Evolutionary conservation across 1,140 invertebrate species (phyloP).

Genomic region (Druon quercuslanigerum): DNA sequence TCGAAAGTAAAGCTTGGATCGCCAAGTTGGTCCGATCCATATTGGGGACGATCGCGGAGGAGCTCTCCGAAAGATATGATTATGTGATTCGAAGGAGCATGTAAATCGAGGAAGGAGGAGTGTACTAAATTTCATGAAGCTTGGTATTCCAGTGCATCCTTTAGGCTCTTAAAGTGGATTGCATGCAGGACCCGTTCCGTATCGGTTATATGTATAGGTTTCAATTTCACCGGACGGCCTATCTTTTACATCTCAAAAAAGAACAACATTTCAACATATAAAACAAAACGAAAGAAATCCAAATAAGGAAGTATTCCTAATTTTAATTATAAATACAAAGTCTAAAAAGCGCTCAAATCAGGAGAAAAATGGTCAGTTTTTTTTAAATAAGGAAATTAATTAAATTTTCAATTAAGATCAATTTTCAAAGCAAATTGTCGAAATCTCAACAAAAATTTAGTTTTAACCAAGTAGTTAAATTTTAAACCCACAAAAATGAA

Average conservation of each 20-base stretch:
- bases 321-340: too few species aligned
- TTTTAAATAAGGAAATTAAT: too few species aligned
- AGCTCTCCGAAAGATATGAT: slow-evolving; percentile 26
- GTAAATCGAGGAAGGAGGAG: slow-evolving; percentile 25
- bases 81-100: slow-evolving; percentile 26
- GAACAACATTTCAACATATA: too few species aligned
- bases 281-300: too few species aligned
- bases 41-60: slow-evolving; percentile 6
- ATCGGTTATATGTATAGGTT: neutral
- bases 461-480: too few species aligned
- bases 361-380: too few species aligned
- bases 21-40: neutral
- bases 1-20: neutral
- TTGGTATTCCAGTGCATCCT: slow-evolving; percentile 9
- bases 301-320: too few species aligned
- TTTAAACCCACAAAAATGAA: too few species aligned
- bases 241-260: neutral
- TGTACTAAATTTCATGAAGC: slow-evolving; percentile 3
- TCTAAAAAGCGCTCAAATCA: too few species aligned
- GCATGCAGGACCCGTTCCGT: slow-evolving; percentile 21
- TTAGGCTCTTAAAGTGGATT: slow-evolving; percentile 3
- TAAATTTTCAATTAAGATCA: too few species aligned
- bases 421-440: too few species aligned
- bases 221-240: neutral
- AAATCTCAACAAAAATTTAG: too few species aligned